Percentiles rank a stretch among this genome's conserved stretches.
phyloP scores from a whole-genome alignment of 1,140 invertebrate genomes.

The Mactra quadrangularis region DNA sequence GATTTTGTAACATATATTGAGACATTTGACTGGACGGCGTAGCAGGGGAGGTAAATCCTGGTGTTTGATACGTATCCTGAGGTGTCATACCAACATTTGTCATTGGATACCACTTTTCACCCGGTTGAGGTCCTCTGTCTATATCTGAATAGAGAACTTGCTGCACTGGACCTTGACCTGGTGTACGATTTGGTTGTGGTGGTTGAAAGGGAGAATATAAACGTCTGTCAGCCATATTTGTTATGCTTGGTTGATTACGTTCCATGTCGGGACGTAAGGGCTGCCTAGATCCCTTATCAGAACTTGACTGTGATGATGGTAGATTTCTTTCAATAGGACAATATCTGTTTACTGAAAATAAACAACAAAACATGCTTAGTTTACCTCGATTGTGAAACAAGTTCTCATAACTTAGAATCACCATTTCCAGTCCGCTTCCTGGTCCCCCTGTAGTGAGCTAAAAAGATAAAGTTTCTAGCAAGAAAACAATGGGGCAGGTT shows the following conservation, averaged over 20 bases:
- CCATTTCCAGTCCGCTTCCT: too few relatives aligned
- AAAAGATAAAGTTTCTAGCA: too few relatives aligned
- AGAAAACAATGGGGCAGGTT: too few relatives aligned
- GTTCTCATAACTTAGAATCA: too few relatives aligned
- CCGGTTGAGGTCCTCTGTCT: slow-evolving; percentile 20
- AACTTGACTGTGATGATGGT: slow-evolving; percentile 46
- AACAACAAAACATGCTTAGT: neutral
- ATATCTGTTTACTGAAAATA: slow-evolving; percentile 43
- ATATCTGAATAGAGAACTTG: slow-evolving; percentile 56
- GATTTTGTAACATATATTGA: slow-evolving; percentile 50
- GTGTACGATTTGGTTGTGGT: neutral
- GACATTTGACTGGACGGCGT: slow-evolving; percentile 19
- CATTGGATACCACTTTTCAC: slow-evolving; percentile 50
- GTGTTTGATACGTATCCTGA: neutral
- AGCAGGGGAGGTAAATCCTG: slow-evolving; percentile 27
- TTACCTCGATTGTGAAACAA: too few relatives aligned
- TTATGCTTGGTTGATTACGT: neutral
- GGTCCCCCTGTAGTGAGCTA: too few relatives aligned
- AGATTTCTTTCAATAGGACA: slow-evolving; percentile 50
- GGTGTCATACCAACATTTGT: neutral
- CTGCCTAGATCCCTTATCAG: slow-evolving; percentile 17
- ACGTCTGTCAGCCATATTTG: slow-evolving; percentile 20
- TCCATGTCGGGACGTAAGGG: slow-evolving; percentile 13
- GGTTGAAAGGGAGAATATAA: slow-evolving; percentile 56
- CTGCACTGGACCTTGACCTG: slow-evolving; percentile 9